phyloP scores from a whole-genome alignment of 2,797 vertebrate genomes.

The Hybognathus amarus region DNA sequence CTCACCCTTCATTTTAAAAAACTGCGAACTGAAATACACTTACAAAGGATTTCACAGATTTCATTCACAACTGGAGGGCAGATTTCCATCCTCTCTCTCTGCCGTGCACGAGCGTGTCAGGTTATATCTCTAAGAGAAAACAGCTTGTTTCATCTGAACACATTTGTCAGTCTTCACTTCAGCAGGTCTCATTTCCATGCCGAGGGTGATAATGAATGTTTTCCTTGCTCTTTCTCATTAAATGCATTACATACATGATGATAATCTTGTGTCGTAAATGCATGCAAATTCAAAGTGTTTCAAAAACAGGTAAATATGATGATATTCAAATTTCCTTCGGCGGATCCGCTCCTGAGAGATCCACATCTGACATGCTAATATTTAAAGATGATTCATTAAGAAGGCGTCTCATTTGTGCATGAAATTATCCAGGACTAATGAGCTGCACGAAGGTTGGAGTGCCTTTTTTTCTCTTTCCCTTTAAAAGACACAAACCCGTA shows the following conservation, averaged over 20 bases:
- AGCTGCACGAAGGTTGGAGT: conserved; percentile 48
- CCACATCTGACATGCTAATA: conserved; percentile 58
- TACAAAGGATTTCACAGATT: neutral
- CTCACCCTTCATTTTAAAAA: neutral
- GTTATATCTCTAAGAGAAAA: neutral
- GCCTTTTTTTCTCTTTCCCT: conserved; percentile 59
- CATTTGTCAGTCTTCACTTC: conserved; percentile 24
- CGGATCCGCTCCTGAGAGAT: conserved; percentile 33
- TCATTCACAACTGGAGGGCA: neutral
- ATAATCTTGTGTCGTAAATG: neutral
- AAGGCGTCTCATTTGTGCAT: conserved; percentile 82
- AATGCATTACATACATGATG: conserved; percentile 14
- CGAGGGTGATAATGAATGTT: conserved; percentile 39
- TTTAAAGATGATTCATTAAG: conserved; percentile 80
- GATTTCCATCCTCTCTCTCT: neutral
- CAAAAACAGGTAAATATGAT: conserved; percentile 30
- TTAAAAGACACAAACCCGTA: conserved; percentile 35
- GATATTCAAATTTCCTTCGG: conserved; percentile 2
- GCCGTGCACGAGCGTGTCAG: neutral
- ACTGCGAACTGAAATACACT: neutral
- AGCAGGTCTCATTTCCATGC: conserved; percentile 13
- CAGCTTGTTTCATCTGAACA: conserved; percentile 15
- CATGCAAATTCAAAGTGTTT: conserved; percentile 31
- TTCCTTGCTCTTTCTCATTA: conserved; percentile 39
- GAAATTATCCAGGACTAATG: conserved; percentile 81